These are phyloP conservation scores for Arion vulgaris DNA, from an alignment of 1,140 invertebrate species.

Conservation along the genomic window DNA sequence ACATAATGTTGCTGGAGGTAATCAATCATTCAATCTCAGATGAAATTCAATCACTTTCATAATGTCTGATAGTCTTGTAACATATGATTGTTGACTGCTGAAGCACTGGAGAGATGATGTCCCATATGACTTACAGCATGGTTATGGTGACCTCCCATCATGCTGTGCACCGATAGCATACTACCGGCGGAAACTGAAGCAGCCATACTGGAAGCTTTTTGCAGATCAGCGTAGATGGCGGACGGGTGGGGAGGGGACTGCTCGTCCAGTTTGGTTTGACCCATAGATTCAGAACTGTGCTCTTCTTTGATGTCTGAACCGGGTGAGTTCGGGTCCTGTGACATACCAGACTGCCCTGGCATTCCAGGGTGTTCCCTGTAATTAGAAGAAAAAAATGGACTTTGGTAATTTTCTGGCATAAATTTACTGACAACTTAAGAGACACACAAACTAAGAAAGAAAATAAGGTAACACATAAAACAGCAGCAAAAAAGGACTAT, in stretches of 20 bases:
- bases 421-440: not conserved
- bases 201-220: constrained; percentile 40
- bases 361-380: constrained; percentile 38
- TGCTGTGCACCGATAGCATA: constrained; percentile 36
- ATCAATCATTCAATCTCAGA: too few relatives aligned
- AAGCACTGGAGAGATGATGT: not conserved
- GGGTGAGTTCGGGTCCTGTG: constrained; percentile 35
- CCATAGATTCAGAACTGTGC: constrained; percentile 37
- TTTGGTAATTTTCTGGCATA: not conserved
- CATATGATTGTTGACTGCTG: constrained; percentile 11
- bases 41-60: constrained; percentile 30
- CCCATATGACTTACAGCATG: constrained; percentile 23
- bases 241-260: constrained; percentile 36
- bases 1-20: not conserved
- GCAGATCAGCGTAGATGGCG: constrained; percentile 39
- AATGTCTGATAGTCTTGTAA: constrained; percentile 38
- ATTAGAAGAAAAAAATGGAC: constrained; percentile 8
- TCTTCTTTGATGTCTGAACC: constrained; percentile 39
- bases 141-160: constrained; percentile 34
- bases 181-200: constrained; percentile 36
- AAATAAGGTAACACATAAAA: not conserved
- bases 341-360: constrained; percentile 13
- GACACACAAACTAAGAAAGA: not conserved
- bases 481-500: not conserved
- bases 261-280: constrained; percentile 31